Evolutionary conservation across 2,888 invertebrate species (phyloP), one percentile per base, ranked within the genome.

Genomic region (Meteorus colon): DNA sequence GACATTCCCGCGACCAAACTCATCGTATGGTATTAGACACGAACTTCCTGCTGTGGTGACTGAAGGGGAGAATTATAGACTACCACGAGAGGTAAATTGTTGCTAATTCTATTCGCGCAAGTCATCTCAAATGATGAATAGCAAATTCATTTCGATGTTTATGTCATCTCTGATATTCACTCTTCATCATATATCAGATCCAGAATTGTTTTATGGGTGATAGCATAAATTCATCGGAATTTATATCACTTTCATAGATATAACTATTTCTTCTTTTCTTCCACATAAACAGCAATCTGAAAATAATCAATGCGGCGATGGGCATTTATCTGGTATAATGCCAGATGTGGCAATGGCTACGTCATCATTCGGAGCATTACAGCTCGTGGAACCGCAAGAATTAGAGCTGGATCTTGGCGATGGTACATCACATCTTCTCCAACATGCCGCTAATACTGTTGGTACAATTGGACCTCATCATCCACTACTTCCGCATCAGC

Each of bases 281-380:
- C n/a, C n/a, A 19, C 24, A 19, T 4, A 4, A 10, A 70, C 74
- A 85, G 83, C 85, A 92, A 83, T 91, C 90, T 55, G 92, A 92
- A 81, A 91, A 91, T 81, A 92, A 91, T 86, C 92, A 92, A 55
- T 92, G 93, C 83, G 92, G 92, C 90, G 91, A 94, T 87, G 93
- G 96, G 84, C 94, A 94, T 84, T 90, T 95, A 78, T 93, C 95
- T 29, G 96, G 96, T 79, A 94, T 95, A 84, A 96, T 97, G 94
- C 97, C 97, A 0, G 97, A 97, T 90, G 96, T 97, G 83, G 97
- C 97, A 19, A 96, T 97, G 96, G 97, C 97, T 84, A 96, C 94
- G 75, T 94, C 93, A 80, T 95, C 92, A 80, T 92, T 92, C 86
- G 94, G 91, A 6, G 95, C 92, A 89, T 92, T 94, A 86, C 94